Conservation (phyloP, 23 tunicate genomes). For the Trididemnum nubilum region DNA sequence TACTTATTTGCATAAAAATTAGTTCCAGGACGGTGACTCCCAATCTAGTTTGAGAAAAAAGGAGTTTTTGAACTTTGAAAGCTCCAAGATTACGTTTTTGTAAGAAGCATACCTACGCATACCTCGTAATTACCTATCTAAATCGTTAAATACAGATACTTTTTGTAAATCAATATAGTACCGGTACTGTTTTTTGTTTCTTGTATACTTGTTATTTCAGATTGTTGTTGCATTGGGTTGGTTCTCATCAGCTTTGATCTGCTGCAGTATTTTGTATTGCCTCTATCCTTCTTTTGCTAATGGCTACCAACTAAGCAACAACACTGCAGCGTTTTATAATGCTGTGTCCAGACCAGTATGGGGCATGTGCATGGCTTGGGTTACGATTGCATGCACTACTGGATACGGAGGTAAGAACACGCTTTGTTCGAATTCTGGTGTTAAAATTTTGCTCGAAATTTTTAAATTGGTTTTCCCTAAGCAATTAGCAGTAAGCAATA, state of each 20-base stretch:
- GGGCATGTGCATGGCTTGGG: conserved; percentile 69
- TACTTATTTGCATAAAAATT: too few species aligned
- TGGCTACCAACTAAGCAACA: neutral
- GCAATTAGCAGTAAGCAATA: neutral
- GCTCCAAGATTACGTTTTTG: too few species aligned
- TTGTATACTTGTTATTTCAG: neutral
- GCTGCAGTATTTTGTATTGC: conserved; percentile 28
- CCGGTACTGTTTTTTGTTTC: too few species aligned
- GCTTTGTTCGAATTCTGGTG: neutral
- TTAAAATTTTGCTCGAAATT: neutral
- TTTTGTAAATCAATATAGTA: too few species aligned
- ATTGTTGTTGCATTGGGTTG: conserved; percentile 1
- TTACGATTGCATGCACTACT: conserved; percentile 61
- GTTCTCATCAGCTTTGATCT: conserved; percentile 12
- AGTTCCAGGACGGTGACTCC: too few species aligned
- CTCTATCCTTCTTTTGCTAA: conserved; percentile 27
- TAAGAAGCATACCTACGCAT: too few species aligned
- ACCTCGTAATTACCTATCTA: too few species aligned
- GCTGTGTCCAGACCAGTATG: conserved; percentile 80
- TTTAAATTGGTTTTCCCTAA: neutral
- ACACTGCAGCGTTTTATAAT: conserved; percentile 60
- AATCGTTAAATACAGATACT: too few species aligned
- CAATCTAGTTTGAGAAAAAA: too few species aligned
- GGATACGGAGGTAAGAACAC: conserved; percentile 75
- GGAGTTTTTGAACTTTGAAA: too few species aligned